These are phyloP conservation scores for Erebia ligea DNA, from an alignment of 2,888 invertebrate genomes.

Conservation along the genomic window DNA sequence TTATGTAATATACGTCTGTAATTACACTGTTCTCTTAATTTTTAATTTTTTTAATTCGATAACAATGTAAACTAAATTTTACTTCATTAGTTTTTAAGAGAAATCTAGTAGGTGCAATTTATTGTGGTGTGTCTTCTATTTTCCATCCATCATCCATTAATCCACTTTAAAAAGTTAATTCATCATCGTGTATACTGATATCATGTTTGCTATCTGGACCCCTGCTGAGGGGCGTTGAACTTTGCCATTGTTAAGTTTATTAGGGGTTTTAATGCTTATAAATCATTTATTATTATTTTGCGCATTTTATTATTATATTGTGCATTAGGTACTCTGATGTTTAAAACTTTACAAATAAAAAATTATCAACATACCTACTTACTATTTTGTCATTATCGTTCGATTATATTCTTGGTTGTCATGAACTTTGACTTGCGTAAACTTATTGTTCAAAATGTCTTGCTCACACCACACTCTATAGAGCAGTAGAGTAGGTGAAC, in stretches of 20 bases:
- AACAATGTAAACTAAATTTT: too few species aligned
- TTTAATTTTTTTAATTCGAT: not conserved
- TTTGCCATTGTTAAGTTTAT: conserved; percentile 26
- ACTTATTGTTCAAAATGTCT: not conserved
- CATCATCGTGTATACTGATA: conserved; percentile 28
- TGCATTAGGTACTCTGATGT: not conserved
- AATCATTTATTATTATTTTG: not conserved
- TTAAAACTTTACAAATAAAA: not conserved
- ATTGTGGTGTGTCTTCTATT: too few species aligned
- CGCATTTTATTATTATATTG: too few species aligned
- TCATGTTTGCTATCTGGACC: conserved; percentile 39
- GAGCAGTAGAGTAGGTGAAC: conserved; percentile 37
- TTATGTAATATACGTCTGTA: too few species aligned
- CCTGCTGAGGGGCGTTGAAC: conserved; percentile 52
- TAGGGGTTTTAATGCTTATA: not conserved
- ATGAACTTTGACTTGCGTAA: not conserved
- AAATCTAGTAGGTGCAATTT: too few species aligned
- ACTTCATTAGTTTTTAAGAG: too few species aligned
- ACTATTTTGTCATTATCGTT: not conserved
- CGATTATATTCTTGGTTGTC: not conserved
- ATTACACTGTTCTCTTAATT: not conserved
- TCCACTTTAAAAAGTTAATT: conserved; percentile 16
- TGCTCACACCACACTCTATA: not conserved
- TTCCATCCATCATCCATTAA: not conserved
- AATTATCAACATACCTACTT: too few species aligned